A percentile compares a stretch with the other conserved stretches of the same genome.
Conservation (phyloP, 1,140 invertebrate species). For the Zaprionus nigranus region DNA sequence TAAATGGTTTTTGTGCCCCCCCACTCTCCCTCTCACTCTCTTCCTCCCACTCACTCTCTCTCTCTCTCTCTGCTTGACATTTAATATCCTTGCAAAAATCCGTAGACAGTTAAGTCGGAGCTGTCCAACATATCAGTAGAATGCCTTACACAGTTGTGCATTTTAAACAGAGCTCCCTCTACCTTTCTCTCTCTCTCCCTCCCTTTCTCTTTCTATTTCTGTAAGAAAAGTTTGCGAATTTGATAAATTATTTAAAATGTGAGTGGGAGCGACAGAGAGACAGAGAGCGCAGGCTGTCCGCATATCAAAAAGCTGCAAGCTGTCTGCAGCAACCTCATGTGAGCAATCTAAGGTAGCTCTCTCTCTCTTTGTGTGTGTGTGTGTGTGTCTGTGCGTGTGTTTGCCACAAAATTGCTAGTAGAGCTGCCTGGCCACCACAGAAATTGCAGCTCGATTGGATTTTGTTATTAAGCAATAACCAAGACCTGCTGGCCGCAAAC, state of each 20-base stretch:
- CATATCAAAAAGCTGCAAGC: conserved; percentile 8
- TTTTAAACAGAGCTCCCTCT: background rate
- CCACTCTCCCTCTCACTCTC: no score
- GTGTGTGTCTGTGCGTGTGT: background rate
- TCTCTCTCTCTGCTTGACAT: conserved; percentile 18
- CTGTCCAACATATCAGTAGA: conserved; percentile 8
- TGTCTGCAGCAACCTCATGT: conserved; percentile 5
- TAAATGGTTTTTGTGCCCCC: conserved; percentile 34
- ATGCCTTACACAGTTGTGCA: conserved; percentile 8
- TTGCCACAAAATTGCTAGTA: conserved; percentile 58
- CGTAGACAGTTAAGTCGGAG: conserved; percentile 10
- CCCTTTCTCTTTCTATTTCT: background rate
- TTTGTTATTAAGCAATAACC: conserved; percentile 54
- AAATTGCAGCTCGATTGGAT: conserved; percentile 58
- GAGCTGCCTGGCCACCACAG: conserved; percentile 16
- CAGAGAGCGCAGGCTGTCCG: background rate
- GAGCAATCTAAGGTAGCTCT: background rate
- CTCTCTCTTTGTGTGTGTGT: background rate
- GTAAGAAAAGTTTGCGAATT: conserved; percentile 6
- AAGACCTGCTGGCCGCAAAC: conserved; percentile 26
- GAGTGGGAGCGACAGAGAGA: background rate
- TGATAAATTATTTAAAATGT: conserved; percentile 13
- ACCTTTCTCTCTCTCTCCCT: background rate
- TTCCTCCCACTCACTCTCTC: background rate
- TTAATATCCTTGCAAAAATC: conserved; percentile 46